Conservation (phyloP, 1,140 invertebrate species). For the Bombus waltoni region DNA sequence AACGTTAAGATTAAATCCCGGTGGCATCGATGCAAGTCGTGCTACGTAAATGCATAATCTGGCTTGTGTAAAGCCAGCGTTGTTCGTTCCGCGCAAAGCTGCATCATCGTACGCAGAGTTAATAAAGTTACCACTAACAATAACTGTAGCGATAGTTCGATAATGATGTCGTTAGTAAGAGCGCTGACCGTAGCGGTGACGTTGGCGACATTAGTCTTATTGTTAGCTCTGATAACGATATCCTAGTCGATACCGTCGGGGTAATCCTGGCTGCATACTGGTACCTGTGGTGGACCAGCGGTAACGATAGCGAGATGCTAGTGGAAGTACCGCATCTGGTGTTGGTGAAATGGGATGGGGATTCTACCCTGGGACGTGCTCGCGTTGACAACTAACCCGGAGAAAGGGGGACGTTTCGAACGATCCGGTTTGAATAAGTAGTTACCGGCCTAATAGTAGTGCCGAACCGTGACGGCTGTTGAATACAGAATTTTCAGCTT, state of each 20-base stretch:
- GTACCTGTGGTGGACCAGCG: conserved; percentile 14
- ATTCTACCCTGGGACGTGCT: conserved; percentile 71
- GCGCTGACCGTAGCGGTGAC: conserved; percentile 2
- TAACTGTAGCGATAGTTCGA: conserved; percentile 28
- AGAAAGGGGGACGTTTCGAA: conserved; percentile 67
- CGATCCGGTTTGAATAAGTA: conserved; percentile 81
- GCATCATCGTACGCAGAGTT: neutral
- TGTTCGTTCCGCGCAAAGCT: neutral
- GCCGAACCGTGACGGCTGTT: conserved; percentile 74
- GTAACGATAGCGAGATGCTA: conserved; percentile 30
- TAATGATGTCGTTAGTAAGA: conserved; percentile 37
- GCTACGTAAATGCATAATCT: neutral
- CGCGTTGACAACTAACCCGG: conserved; percentile 74
- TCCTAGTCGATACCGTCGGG: neutral
- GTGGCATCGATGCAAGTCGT: neutral
- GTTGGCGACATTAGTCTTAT: conserved; percentile 46
- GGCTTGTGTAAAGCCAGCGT: too few relatives aligned
- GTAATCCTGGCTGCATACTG: conserved; percentile 17
- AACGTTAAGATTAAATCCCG: conserved; percentile 38
- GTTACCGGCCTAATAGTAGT: conserved; percentile 79
- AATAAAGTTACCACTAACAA: conserved; percentile 38
- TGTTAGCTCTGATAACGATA: conserved; percentile 40
- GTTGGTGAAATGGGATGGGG: conserved; percentile 49
- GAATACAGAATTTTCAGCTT: conserved; percentile 76
- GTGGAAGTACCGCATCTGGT: conserved; percentile 44